These are phyloP conservation scores for Philonicus albiceps DNA, from an alignment of 2,888 invertebrate species.

Conservation along the genomic window DNA sequence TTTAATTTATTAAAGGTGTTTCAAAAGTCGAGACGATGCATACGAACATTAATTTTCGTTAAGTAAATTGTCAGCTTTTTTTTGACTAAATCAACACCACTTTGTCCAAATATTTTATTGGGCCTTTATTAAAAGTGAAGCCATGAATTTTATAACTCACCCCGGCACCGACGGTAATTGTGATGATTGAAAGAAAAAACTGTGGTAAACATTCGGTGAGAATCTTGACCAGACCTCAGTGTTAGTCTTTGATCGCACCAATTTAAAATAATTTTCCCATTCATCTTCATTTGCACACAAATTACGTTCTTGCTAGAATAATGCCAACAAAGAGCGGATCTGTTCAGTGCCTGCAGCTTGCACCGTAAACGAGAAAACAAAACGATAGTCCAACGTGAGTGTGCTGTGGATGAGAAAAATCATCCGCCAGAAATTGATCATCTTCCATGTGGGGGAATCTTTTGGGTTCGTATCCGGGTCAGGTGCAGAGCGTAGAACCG, in stretches of 20 bases:
- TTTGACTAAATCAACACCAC: background rate
- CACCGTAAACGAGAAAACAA: background rate
- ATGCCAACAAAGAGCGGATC: conserved; percentile 5
- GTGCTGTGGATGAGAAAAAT: background rate
- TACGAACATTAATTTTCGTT: background rate
- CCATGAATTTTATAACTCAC: background rate
- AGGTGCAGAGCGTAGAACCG: background rate
- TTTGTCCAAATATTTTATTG: background rate
- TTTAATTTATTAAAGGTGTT: background rate
- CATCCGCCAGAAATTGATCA: conserved; percentile 1
- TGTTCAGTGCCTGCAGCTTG: conserved; percentile 16
- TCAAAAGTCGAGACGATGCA: background rate
- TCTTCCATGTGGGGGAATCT: background rate
- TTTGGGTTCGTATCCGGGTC: background rate
- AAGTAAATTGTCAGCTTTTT: background rate
- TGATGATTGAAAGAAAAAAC: background rate
- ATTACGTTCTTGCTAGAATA: conserved; percentile 30
- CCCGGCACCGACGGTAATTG: background rate
- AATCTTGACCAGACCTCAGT: conserved; percentile 7
- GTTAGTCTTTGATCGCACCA: conserved; percentile 29
- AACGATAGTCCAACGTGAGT: background rate
- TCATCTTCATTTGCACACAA: conserved; percentile 47
- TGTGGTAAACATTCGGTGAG: background rate
- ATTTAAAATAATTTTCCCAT: conserved; percentile 49
- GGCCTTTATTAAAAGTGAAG: background rate